These are phyloP conservation scores for Ardeotis arabs DNA, from an alignment of 2,113 vertebrate species.

Conservation along the genomic window DNA sequence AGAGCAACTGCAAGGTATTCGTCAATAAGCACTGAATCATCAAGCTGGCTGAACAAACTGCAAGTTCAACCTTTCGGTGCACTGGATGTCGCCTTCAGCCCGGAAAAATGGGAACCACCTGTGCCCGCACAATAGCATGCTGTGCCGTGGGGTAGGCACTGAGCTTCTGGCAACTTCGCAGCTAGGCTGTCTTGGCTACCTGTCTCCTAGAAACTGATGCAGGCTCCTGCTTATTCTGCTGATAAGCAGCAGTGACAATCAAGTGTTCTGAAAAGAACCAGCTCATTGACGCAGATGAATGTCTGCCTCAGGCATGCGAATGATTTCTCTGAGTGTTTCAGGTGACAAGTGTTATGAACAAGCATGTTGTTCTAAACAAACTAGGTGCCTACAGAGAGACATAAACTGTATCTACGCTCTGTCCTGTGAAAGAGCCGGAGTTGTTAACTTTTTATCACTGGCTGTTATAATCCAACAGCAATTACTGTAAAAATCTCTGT, in stretches of 20 bases:
- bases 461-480: not conserved
- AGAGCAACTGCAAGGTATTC: not conserved
- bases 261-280: not conserved
- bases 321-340: not conserved
- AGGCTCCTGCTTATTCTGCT: not conserved
- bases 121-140: not conserved
- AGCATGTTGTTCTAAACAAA: not conserved
- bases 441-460: not conserved
- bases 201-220: not conserved
- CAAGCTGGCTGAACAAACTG: not conserved
- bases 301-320: not conserved
- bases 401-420: not conserved
- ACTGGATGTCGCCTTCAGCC: not conserved
- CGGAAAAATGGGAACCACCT: not conserved
- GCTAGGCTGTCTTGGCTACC: not conserved
- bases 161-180: fast-evolving
- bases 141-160: not conserved
- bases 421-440: not conserved
- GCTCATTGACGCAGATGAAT: not conserved
- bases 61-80: not conserved
- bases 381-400: not conserved
- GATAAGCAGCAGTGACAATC: not conserved
- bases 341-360: not conserved
- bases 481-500: not conserved
- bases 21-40: not conserved